Evolutionary conservation across 2,797 vertebrate species (phyloP).

Genomic region (Dromococcyx pavoninus): DNA sequence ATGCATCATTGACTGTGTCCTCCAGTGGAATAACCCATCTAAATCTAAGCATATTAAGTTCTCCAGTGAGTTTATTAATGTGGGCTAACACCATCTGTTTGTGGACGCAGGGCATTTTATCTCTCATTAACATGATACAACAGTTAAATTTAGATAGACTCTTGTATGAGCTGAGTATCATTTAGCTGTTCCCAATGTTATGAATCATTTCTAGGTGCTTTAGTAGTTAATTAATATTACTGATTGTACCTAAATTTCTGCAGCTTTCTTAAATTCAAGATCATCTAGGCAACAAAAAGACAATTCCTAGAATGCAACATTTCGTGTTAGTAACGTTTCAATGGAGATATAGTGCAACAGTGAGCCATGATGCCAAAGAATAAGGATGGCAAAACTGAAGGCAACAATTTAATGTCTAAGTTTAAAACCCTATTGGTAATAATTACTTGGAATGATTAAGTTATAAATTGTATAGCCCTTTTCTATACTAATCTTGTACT

Average conservation of each 20-base stretch:
- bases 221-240: not conserved
- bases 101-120: conserved; percentile 11
- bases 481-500: not conserved
- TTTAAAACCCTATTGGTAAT: not conserved
- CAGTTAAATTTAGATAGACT: conserved; percentile 52
- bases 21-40: conserved; percentile 47
- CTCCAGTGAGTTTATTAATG: conserved; percentile 53
- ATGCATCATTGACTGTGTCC: conserved; percentile 34
- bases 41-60: conserved; percentile 67
- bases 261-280: not conserved
- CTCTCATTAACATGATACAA: conserved; percentile 2
- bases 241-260: not conserved
- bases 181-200: not conserved
- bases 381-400: not conserved
- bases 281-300: not conserved
- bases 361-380: not conserved
- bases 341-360: not conserved
- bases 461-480: not conserved
- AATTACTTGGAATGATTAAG: not conserved
- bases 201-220: not conserved
- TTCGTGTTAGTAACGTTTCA: not conserved
- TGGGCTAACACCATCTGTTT: conserved; percentile 66
- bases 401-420: not conserved
- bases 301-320: not conserved
- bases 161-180: not conserved